Conservation (phyloP, 2,113 vertebrate species). For the Gnathonemus longibarbis region DNA sequence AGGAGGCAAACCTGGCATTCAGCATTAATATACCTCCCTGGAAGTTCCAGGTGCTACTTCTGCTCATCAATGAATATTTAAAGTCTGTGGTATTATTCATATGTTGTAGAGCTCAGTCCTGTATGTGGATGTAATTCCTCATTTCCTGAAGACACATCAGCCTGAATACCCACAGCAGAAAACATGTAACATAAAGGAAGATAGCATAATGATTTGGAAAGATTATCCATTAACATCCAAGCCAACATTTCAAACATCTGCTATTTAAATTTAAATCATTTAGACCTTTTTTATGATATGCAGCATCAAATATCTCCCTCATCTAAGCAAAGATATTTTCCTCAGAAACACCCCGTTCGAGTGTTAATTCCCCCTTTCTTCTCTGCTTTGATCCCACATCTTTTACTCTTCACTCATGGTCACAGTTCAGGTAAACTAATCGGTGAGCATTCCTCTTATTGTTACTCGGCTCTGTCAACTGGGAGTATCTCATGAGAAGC, state of each 20-base stretch:
- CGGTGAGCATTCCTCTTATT: conserved; percentile 3
- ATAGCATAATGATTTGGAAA: conserved; percentile 19
- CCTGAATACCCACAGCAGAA: not conserved
- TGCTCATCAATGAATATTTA: not conserved
- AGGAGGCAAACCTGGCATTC: not conserved
- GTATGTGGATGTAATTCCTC: not conserved
- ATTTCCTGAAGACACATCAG: not conserved
- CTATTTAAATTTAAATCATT: conserved; percentile 47
- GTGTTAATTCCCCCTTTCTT: not conserved
- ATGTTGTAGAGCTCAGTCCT: not conserved
- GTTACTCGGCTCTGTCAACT: conserved; percentile 16
- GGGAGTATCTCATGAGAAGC: not conserved
- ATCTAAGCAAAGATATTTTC: not conserved
- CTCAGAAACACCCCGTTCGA: not conserved
- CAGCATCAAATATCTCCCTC: conserved; percentile 32
- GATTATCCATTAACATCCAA: conserved; percentile 33
- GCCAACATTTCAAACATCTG: conserved; percentile 37
- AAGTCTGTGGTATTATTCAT: not conserved
- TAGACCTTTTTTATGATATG: conserved; percentile 24
- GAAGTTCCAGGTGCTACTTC: not conserved
- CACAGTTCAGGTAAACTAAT: conserved; percentile 21
- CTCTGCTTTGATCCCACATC: not conserved
- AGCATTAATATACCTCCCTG: not conserved
- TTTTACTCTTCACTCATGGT: not conserved
- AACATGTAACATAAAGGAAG: not conserved